Percentiles rank a stretch among this genome's conserved stretches.
Evolutionary conservation across 2,888 invertebrate genomes (phyloP).

Genomic region (Drosophila macrospina): DNA sequence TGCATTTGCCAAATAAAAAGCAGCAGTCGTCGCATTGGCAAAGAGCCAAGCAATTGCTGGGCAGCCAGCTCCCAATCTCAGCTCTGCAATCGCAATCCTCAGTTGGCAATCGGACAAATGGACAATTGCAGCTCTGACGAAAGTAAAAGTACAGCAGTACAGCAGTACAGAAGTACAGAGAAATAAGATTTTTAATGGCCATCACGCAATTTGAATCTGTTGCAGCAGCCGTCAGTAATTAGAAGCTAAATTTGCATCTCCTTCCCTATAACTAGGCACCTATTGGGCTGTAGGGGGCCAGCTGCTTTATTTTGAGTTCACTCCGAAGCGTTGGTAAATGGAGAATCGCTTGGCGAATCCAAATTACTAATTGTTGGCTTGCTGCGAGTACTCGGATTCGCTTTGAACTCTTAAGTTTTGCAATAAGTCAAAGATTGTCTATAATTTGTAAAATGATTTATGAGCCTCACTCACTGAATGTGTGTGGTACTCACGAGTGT

Average conservation of each 20-base stretch:
- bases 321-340: conserved; percentile 13
- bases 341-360: conserved; percentile 27
- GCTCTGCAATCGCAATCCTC: not conserved
- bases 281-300: too few relatives aligned
- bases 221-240: conserved; percentile 61
- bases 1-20: conserved; percentile 71
- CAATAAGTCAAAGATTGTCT: conserved; percentile 50
- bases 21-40: conserved; percentile 52
- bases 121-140: conserved; percentile 49
- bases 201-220: conserved; percentile 52
- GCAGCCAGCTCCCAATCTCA: not conserved
- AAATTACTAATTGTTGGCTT: conserved; percentile 30
- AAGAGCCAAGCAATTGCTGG: conserved; percentile 45
- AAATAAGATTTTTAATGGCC: conserved; percentile 31
- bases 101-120: conserved; percentile 39
- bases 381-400: conserved; percentile 21
- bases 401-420: conserved; percentile 53
- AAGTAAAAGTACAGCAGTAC: conserved; percentile 62
- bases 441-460: conserved; percentile 64
- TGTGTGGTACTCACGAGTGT: conserved; percentile 9
- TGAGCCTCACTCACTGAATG: conserved; percentile 12
- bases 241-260: conserved; percentile 42
- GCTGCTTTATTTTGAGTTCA: conserved; percentile 32
- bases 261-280: not conserved
- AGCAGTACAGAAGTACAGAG: conserved; percentile 47